Percentiles rank a stretch among this genome's conserved stretches.
These are phyloP conservation scores for Callaeas wilsoni DNA, from an alignment of 2,113 vertebrate species.

Conservation along the genomic window DNA sequence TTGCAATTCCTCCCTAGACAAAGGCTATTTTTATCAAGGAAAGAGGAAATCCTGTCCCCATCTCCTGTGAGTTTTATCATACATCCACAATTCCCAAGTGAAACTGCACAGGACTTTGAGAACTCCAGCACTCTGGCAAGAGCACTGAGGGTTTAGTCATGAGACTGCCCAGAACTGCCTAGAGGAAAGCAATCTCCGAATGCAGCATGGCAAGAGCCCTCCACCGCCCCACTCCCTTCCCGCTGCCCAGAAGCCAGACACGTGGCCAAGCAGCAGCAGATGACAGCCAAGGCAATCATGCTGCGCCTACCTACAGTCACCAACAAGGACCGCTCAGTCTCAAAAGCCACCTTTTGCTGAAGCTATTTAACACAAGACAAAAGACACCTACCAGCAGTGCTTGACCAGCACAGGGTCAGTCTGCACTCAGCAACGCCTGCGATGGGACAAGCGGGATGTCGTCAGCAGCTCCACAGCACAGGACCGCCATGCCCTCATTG, in stretches of 20 bases:
- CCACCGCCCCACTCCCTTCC: fast-evolving
- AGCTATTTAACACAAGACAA: too few species aligned
- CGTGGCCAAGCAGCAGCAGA: background rate
- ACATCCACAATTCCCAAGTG: background rate
- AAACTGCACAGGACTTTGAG: background rate
- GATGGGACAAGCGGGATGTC: fast-evolving
- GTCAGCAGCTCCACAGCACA: background rate
- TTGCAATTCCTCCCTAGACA: background rate
- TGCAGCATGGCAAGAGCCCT: fast-evolving
- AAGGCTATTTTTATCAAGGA: conserved; percentile 23
- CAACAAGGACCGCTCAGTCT: fast-evolving
- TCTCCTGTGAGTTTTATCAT: background rate
- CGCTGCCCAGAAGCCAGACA: fast-evolving
- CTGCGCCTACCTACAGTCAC: background rate
- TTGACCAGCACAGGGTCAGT: background rate
- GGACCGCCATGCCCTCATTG: too few species aligned
- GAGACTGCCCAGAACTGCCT: background rate
- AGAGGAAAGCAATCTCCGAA: background rate
- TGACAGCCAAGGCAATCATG: fast-evolving
- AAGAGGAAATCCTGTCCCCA: background rate
- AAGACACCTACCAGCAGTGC: background rate
- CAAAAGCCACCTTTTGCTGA: background rate
- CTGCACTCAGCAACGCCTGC: fast-evolving
- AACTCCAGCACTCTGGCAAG: background rate
- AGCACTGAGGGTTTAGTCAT: background rate